These are phyloP conservation scores for Lithophane socia DNA, from an alignment of 2,888 invertebrate genomes.

Conservation along the genomic window DNA sequence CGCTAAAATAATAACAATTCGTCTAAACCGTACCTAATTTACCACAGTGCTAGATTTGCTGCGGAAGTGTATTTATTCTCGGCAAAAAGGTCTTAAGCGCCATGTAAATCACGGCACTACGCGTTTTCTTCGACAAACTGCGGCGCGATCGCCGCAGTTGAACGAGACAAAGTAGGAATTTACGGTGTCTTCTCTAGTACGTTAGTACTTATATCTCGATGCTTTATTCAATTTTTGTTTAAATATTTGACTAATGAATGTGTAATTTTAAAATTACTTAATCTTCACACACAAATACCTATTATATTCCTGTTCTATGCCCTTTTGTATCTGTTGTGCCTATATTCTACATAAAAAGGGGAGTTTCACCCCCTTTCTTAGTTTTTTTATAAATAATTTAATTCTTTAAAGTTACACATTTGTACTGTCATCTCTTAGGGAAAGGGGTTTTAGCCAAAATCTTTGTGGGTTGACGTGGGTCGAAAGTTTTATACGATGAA, in stretches of 20 bases:
- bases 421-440: neutral
- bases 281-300: neutral
- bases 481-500: conserved; percentile 24
- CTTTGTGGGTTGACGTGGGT: neutral
- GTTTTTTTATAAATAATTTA: neutral
- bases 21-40: too few relatives aligned
- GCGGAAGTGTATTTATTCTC: too few relatives aligned
- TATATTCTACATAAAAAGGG: neutral
- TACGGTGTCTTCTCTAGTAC: too few relatives aligned
- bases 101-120: too few relatives aligned
- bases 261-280: conserved; percentile 3
- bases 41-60: too few relatives aligned
- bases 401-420: conserved; percentile 4
- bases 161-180: too few relatives aligned
- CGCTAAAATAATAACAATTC: too few relatives aligned
- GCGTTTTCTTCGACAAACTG: too few relatives aligned
- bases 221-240: conserved; percentile 28
- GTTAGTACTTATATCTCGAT: too few relatives aligned
- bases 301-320: neutral
- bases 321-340: neutral
- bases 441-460: conserved; percentile 15
- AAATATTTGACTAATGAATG: conserved; percentile 1
- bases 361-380: neutral
- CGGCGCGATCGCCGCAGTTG: too few relatives aligned
- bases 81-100: too few relatives aligned